Evolutionary conservation across 2,113 vertebrate species (phyloP), one percentile per base, ranked within the genome.

Genomic region (Egretta garzetta): DNA sequence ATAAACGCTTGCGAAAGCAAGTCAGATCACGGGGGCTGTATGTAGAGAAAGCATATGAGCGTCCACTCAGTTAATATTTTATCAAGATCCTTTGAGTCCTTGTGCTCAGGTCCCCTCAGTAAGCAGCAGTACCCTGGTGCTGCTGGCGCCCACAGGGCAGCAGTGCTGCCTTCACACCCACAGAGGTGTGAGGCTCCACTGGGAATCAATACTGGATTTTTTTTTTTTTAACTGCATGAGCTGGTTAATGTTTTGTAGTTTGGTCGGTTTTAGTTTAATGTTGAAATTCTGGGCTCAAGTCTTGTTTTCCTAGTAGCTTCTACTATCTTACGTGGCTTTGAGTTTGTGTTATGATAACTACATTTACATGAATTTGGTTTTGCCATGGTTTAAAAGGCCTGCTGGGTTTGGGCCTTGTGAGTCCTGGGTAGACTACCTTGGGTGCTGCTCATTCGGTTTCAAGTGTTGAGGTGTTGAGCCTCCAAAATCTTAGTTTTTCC

Each of bases 301-400:
- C 64, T 82, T 11, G n/a, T n/a, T 39, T 47, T 80, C 67, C 43
- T 35, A 37, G 47, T 88, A 67, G 27, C 43, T 80, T 80, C 37
- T 1, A 5, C 11, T n/a, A 0, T 14, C 35, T 82, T 62, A 9
- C 0, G 0, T 26, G 26, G 35, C 30, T 86, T 4, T 3, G 55
- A n/a, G 23, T 85, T 73, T 59, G 20, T 72, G 35, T 82, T 88
- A 23, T 22, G 23, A 1, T 45, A 33, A 28, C 26, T 26, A 24
- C 56, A 37, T 68, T 20, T 32, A 4, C 7, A 12, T 21, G 24
- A 59, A 41, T 76, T 63, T 24, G 32, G 5, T 45, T 85, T 85
- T 81, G 8, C 50, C 3, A 0, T 70, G 37, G 45, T 76, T 59
- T 52, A 41, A 39, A 67, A 80, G 55, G 10, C 43, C 60, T 62